phyloP scores from a whole-genome alignment of 2,888 invertebrate species.

The Dicranocentrus wangi region DNA sequence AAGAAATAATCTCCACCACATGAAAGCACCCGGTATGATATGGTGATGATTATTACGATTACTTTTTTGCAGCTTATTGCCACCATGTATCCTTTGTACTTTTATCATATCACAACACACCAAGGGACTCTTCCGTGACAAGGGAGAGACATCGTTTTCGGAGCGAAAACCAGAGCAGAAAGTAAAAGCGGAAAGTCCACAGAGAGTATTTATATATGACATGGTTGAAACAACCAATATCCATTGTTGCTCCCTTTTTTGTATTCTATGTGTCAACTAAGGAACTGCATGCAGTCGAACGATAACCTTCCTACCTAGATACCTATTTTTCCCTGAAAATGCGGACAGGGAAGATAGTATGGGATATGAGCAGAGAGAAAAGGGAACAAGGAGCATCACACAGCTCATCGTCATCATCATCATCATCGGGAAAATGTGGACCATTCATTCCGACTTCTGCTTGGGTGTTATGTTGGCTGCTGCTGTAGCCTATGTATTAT shows the following conservation, averaged over 20 bases:
- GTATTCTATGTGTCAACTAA: background rate
- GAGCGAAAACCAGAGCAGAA: conserved; percentile 1
- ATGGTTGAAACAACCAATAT: too few relatives aligned
- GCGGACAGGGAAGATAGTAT: conserved; percentile 26
- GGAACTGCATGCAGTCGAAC: conserved; percentile 39
- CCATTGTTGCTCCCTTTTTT: background rate
- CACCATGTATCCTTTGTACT: background rate
- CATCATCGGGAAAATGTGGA: conserved; percentile 43
- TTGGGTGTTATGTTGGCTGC: background rate
- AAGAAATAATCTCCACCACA: background rate
- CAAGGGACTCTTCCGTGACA: background rate
- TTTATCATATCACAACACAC: background rate
- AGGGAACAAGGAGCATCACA: conserved; percentile 34
- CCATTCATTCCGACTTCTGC: conserved; percentile 30
- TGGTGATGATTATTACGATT: background rate
- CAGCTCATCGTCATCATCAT: conserved; percentile 20
- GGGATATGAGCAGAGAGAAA: conserved; percentile 26
- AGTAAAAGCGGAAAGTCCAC: conserved; percentile 2
- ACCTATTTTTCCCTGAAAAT: conserved; percentile 55
- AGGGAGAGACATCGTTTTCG: conserved; percentile 3
- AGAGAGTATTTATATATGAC: background rate
- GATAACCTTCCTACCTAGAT: conserved; percentile 58
- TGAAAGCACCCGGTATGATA: background rate
- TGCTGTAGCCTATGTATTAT: conserved; percentile 6
- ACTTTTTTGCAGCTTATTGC: background rate